These are phyloP conservation scores for Sinonovacula constricta DNA, from an alignment of 1,140 invertebrate species.

Conservation along the genomic window DNA sequence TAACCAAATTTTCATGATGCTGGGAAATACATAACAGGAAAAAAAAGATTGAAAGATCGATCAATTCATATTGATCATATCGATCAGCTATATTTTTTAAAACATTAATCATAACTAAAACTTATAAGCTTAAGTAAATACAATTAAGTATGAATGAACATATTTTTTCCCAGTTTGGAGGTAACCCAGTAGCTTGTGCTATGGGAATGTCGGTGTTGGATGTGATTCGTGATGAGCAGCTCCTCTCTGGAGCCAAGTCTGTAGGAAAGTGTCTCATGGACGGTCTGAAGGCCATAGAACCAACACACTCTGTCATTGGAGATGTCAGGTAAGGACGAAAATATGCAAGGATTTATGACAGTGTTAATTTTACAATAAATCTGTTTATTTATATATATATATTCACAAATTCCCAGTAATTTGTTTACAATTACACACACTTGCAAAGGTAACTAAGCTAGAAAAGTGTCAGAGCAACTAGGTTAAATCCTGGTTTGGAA, in stretches of 20 bases:
- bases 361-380: no score
- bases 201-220: constrained; percentile 97
- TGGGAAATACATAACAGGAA: no score
- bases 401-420: no score
- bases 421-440: no score
- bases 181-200: constrained; percentile 98
- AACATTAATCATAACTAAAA: not conserved
- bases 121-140: not conserved
- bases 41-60: not conserved
- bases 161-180: constrained; percentile 91
- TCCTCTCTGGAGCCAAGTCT: constrained; percentile 88
- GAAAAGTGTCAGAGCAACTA: no score
- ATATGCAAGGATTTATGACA: no score
- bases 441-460: no score
- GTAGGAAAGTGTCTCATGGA: constrained; percentile 90
- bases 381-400: no score
- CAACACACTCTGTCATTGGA: constrained; percentile 89
- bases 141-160: no score
- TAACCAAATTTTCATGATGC: no score
- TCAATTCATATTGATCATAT: not conserved
- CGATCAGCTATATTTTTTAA: not conserved
- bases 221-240: constrained; percentile 91
- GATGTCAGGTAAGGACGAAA: constrained; percentile 81
- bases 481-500: no score
- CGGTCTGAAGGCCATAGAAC: constrained; percentile 85